Evolutionary conservation across 2,888 invertebrate genomes (phyloP).

Genomic region (Phoenoteleia sp.): DNA sequence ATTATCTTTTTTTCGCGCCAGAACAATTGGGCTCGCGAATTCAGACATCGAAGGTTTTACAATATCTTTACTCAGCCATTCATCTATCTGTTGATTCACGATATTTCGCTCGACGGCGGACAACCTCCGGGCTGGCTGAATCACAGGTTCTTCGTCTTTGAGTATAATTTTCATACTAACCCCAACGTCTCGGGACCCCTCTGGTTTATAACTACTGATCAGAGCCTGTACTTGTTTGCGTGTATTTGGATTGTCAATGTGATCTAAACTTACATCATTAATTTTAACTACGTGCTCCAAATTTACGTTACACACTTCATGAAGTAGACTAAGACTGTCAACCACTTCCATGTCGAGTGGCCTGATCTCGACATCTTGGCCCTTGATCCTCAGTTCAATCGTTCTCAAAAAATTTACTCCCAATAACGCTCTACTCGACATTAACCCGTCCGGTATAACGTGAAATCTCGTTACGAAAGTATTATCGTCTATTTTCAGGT

Average conservation of each 20-base stretch:
- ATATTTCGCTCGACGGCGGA: neutral
- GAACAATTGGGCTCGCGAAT: neutral
- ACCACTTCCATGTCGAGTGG: neutral
- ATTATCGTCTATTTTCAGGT: conserved; percentile 36
- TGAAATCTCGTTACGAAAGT: conserved; percentile 40
- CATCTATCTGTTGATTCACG: neutral
- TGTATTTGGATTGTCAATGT: neutral
- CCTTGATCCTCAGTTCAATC: conserved; percentile 33
- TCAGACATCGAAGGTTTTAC: neutral
- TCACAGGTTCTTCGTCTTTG: conserved; percentile 60
- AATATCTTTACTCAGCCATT: neutral
- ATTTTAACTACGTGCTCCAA: neutral
- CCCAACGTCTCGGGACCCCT: neutral
- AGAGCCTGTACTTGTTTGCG: neutral
- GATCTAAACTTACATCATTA: neutral
- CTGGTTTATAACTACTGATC: neutral
- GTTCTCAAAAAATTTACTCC: conserved; percentile 50
- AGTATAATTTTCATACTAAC: conserved; percentile 52
- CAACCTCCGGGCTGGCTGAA: neutral
- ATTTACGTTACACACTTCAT: neutral
- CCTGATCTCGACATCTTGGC: neutral
- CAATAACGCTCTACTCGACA: conserved; percentile 41
- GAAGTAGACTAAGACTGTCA: neutral
- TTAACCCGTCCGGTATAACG: conserved; percentile 53
- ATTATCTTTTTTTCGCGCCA: neutral